A percentile compares a stretch with the other conserved stretches of the same genome.
phyloP scores from a whole-genome alignment of 2,113 vertebrate genomes.

The Rhinolophus sinicus region DNA sequence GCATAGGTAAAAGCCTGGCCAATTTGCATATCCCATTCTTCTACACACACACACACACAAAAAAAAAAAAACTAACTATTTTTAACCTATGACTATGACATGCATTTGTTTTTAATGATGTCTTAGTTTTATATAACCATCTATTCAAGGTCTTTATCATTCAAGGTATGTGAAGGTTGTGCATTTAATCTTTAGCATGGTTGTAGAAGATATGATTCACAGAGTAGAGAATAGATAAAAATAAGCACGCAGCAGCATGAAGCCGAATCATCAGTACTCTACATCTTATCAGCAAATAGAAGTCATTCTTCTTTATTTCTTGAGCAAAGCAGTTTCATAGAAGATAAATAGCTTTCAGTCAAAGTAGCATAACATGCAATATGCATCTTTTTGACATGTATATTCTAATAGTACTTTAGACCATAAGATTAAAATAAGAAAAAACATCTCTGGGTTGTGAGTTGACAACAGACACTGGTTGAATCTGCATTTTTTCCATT shows the following conservation, averaged over 20 bases:
- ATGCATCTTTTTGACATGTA: slow-evolving; percentile 85
- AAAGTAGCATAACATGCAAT: slow-evolving; percentile 80
- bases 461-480: slow-evolving; percentile 62
- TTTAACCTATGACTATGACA: slow-evolving; percentile 51
- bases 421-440: slow-evolving; percentile 74
- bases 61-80: slow-evolving; percentile 32
- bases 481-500: slow-evolving; percentile 57
- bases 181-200: slow-evolving; percentile 78
- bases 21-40: slow-evolving; percentile 43
- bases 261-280: slow-evolving; percentile 82
- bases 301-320: slow-evolving; percentile 84
- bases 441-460: slow-evolving; percentile 65
- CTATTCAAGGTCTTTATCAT: slow-evolving; percentile 66
- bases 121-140: slow-evolving; percentile 38
- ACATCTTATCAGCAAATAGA: slow-evolving; percentile 83
- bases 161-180: slow-evolving; percentile 72
- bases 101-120: slow-evolving; percentile 48
- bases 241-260: slow-evolving; percentile 73
- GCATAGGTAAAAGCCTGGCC: slow-evolving; percentile 34
- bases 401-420: slow-evolving; percentile 82
- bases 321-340: slow-evolving; percentile 81
- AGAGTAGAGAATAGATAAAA: slow-evolving; percentile 78
- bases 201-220: slow-evolving; percentile 73
- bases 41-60: neutral
- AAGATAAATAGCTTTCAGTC: slow-evolving; percentile 86